Evolutionary conservation across 1,140 invertebrate species (phyloP).

Genomic region (Hormaphis cornu): DNA sequence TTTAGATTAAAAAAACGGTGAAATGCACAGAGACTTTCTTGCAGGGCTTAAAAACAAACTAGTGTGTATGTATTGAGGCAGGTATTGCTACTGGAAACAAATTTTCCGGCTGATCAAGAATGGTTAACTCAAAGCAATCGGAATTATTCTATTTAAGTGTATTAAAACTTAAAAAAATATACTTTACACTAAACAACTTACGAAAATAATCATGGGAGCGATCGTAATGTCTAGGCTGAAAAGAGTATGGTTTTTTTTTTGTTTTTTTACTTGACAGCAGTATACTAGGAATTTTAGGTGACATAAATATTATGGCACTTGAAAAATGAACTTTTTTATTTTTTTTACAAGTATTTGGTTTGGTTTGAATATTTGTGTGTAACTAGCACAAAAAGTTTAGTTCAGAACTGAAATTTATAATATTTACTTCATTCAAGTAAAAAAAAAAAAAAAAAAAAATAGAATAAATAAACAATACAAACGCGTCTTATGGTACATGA

Average conservation of each 20-base stretch:
- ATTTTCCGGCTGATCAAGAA: not conserved
- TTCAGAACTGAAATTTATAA: no score
- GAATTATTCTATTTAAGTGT: no score
- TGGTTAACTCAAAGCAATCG: constrained; percentile 2
- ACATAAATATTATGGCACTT: constrained; percentile 19
- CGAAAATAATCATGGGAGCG: no score
- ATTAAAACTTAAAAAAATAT: no score
- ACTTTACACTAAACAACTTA: no score
- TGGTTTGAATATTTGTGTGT: constrained; percentile 24
- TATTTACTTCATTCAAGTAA: constrained; percentile 16
- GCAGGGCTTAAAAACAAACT: no score
- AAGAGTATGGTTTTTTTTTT: constrained; percentile 10
- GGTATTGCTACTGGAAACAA: no score
- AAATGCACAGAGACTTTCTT: no score
- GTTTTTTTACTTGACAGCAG: constrained; percentile 19
- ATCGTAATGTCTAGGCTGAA: constrained; percentile 3
- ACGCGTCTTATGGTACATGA: not conserved
- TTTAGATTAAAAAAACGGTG: no score
- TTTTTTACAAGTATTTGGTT: constrained; percentile 20
- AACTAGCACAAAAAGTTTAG: constrained; percentile 13
- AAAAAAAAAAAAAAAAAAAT: no score
- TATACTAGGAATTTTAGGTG: constrained; percentile 14
- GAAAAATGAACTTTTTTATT: constrained; percentile 1
- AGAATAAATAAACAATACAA: no score
- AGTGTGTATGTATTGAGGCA: no score